Conservation (phyloP, 1,140 invertebrate genomes). For the Laupala kohalensis region DNA sequence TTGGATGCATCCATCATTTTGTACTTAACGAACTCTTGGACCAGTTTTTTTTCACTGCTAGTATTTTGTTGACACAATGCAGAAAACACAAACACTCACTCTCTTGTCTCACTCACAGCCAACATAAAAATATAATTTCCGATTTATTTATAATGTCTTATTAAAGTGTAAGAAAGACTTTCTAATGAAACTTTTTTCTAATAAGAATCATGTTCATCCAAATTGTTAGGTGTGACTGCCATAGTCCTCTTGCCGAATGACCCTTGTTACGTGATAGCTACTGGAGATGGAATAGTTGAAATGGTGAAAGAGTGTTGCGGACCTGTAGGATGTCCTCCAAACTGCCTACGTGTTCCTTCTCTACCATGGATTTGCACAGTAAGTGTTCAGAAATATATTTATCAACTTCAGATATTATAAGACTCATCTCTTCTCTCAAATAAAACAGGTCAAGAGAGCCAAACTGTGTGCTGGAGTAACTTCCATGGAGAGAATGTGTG, state of each 20-base stretch:
- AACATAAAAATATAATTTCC: too few species aligned
- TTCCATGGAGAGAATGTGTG: constrained; percentile 42
- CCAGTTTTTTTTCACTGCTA: too few species aligned
- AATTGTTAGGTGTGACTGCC: constrained; percentile 52
- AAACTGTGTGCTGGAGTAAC: constrained; percentile 48
- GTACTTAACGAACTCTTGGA: too few species aligned
- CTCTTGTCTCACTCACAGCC: too few species aligned
- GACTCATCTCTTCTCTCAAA: not conserved
- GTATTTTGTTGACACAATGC: too few species aligned
- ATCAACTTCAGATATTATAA: not conserved
- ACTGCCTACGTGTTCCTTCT: not conserved
- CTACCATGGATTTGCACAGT: not conserved
- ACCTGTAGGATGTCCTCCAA: not conserved
- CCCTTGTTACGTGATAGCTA: constrained; percentile 51
- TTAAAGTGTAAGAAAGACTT: too few species aligned
- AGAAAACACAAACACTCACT: too few species aligned
- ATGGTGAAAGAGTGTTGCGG: constrained; percentile 38
- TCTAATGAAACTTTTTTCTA: too few species aligned
- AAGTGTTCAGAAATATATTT: not conserved
- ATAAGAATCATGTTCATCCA: too few species aligned
- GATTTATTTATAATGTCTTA: too few species aligned
- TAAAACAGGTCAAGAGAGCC: constrained; percentile 37
- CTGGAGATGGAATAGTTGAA: constrained; percentile 69
- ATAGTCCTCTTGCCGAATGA: constrained; percentile 41
- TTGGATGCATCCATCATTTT: too few species aligned